Percentiles rank a stretch among this genome's conserved stretches.
Conservation (phyloP, 2,888 invertebrate species). For the Odontothrips loti region DNA sequence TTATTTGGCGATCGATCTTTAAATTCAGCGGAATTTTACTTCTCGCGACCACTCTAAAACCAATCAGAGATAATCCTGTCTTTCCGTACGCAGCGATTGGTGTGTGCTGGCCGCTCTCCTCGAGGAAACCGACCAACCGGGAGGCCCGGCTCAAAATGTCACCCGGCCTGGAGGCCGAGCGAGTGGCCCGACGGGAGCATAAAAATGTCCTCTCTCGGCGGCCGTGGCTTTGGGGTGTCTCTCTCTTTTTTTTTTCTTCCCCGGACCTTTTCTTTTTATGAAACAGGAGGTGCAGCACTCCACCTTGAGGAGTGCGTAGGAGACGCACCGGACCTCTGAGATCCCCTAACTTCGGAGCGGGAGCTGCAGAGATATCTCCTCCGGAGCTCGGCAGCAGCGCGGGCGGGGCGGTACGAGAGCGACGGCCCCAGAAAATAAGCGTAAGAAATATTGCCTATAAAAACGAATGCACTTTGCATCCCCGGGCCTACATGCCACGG, state of each 20-base stretch:
- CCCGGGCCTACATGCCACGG: not conserved
- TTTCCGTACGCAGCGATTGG: too few species aligned
- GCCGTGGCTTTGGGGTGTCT: too few species aligned
- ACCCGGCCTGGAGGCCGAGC: not conserved
- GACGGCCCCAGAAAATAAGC: slow-evolving; percentile 6
- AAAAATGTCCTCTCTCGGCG: not conserved
- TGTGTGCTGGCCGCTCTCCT: too few species aligned
- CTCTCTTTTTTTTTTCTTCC: not conserved
- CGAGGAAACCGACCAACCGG: not conserved
- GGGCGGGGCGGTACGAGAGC: not conserved
- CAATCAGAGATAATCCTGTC: not conserved
- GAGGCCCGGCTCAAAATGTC: not conserved
- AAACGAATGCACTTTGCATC: slow-evolving; percentile 22
- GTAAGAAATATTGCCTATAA: slow-evolving; percentile 23
- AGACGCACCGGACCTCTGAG: too few species aligned
- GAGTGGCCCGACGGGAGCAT: not conserved
- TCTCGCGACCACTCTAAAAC: too few species aligned
- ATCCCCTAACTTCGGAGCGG: not conserved
- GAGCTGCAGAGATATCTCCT: not conserved
- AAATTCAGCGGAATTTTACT: not conserved
- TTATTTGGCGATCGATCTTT: too few species aligned
- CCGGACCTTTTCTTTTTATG: not conserved
- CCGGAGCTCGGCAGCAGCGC: too few species aligned
- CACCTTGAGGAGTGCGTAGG: too few species aligned
- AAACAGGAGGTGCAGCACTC: not conserved